phyloP scores from a whole-genome alignment of 1,140 invertebrate genomes.

The Tetragonula clypearis region DNA sequence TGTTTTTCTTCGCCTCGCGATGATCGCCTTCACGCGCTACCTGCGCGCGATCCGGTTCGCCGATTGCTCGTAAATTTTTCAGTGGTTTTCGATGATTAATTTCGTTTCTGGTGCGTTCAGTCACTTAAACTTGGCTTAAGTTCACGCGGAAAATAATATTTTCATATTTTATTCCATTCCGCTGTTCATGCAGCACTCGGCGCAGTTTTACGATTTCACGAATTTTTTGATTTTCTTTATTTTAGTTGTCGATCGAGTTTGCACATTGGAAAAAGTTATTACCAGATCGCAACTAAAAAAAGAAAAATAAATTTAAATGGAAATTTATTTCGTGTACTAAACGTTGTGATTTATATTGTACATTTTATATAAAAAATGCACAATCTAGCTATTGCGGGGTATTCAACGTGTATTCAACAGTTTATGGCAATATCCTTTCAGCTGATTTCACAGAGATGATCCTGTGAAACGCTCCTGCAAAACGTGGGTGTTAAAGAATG shows the following conservation, averaged over 20 bases:
- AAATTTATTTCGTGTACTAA: no score
- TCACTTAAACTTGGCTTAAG: no score
- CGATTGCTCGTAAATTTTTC: slow-evolving; percentile 59
- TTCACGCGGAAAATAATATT: background rate
- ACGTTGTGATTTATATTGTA: no score
- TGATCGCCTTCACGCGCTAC: slow-evolving; percentile 4
- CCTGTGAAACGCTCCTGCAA: slow-evolving; percentile 19
- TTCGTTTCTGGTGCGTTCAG: background rate
- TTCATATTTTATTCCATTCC: background rate
- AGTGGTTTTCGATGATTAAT: background rate
- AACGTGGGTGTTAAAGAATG: slow-evolving; percentile 52
- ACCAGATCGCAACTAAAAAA: no score
- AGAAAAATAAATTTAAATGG: no score
- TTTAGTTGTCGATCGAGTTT: background rate
- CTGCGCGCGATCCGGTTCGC: background rate
- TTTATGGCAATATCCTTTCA: background rate
- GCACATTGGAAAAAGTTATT: accelerated
- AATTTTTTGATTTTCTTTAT: no score
- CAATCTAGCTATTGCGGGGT: background rate
- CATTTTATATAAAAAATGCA: no score
- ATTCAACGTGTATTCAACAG: background rate
- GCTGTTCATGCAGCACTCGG: no score
- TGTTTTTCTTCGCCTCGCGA: background rate
- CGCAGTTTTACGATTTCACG: background rate
- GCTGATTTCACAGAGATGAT: slow-evolving; percentile 50